Evolutionary conservation across 2,888 invertebrate genomes (phyloP), one percentile per base, ranked within the genome.

Genomic region (Chymomyza caudatula): DNA sequence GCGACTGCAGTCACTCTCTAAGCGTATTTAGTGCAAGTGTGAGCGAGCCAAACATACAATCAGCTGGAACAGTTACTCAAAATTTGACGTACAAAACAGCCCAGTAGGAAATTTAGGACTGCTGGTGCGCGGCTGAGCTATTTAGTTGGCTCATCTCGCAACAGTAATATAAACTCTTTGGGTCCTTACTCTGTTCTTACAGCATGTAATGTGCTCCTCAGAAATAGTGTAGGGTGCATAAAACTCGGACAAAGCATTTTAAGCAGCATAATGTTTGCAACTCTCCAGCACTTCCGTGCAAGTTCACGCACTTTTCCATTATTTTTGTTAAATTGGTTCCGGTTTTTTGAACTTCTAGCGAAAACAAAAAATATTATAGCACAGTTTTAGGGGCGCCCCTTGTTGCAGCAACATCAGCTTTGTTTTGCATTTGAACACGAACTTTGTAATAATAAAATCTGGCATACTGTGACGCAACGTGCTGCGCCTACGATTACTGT

Each of bases 341-440:
- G 63, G 58, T 60, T 64, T 57, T 63, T 60, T 64, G 42, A 25
- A 47, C 6, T 53, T 4, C 5, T 52, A 52, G 17, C 29, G 8
- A 29, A 5, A 29, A 29, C 6, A 29, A 29, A 29, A 8, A 37
- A 37, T 11, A 25, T 6, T 25, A 25, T 25, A 11, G 29, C 29
- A 37, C 29, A 37, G 17, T 3, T 4, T 20, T 25, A n/a, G 17
- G 25, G 17, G 52, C 61, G 65, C 6, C 5, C 4, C 20, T 17
- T 19, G n/a, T 49, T 11, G 49, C 15, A n/a, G n/a, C n/a, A n/a
- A n/a, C n/a, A n/a, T n/a, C n/a, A n/a, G 25, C 44, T 20, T 63
- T 74, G 52, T 67, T 77, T 69, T 77, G 72, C 79, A 79, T 74
- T 83, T 65, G 68, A 53, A 69, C 77, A 61, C 61, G 64, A 64